Evolutionary conservation across 1,140 invertebrate genomes (phyloP), one percentile per base, ranked within the genome.

Genomic region (Bombus confusus): DNA sequence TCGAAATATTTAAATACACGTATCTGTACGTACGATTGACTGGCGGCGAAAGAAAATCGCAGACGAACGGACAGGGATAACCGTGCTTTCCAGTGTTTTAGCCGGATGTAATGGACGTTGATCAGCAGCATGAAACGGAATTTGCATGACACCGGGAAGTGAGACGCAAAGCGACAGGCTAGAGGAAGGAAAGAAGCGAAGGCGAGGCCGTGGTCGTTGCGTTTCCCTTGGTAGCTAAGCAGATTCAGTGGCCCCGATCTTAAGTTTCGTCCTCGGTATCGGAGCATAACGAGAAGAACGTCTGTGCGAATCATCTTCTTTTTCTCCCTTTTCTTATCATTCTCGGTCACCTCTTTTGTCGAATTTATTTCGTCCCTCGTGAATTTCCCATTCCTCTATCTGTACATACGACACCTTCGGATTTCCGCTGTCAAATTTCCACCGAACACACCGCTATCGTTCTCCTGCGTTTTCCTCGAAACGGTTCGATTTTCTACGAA

Each of bases 161-260:
- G 68, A 37, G 34, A n/a, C 25, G 34, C 37, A 68, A 68, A 41
- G 52, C 28, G 31, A 12, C 22, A 5, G 41, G 31, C 28, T 52
- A 81, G 31, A 39, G 15, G 77, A n/a, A 34, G 18, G 62, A 28
- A 10, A 18, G 47, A 31, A 18, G 28, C 12, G 39, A 12, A 47
- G 52, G 69, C 62, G 59, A 18, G 37, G 57, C 18, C 47, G 47
- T 28, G 69, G 74, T 62, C 77, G 75, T 85, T 57, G 74, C 79
- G 79, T 83, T 86, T 83, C 66, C 57, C 75, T 62, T 41, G 47
- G 37, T 76, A 37, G 76, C 72, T 86, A 88, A 89, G 73, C 66
- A 89, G 74, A 89, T 87, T 87, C 88, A 90, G 78, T 89, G 85
- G 81, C 85, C 85, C 64, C 85, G 75, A 90, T 90, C 88, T 89